Conservation (phyloP, 2,113 vertebrate genomes). For the Phodopus roborovskii region DNA sequence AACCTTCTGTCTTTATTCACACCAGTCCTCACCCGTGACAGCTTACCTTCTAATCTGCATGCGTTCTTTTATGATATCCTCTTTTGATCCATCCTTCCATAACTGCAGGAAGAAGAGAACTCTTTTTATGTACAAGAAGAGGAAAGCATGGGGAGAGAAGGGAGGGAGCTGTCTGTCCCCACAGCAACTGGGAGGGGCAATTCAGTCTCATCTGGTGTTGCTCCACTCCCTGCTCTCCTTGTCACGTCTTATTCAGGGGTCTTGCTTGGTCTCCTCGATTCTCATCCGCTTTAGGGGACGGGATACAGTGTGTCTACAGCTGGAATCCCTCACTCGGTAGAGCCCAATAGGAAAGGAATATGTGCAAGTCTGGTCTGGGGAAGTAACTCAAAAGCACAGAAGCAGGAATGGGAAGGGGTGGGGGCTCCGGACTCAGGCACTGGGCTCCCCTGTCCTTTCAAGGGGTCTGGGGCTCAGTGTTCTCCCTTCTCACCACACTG, state of each 20-base stretch:
- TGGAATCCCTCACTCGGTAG: constrained; percentile 17
- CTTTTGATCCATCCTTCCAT: constrained; percentile 84
- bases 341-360: neutral
- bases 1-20: neutral
- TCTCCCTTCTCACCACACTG: constrained; percentile 83
- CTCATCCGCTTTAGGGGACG: neutral
- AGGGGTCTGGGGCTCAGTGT: neutral
- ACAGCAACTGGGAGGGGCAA: neutral
- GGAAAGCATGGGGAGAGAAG: neutral
- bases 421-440: neutral
- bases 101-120: constrained; percentile 83
- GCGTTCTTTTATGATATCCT: constrained; percentile 76
- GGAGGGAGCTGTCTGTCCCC: neutral
- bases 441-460: neutral
- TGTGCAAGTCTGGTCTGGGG: neutral
- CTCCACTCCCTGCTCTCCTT: neutral
- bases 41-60: constrained; percentile 89
- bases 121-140: constrained; percentile 19
- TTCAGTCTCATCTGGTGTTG: neutral
- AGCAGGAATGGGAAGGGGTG: neutral
- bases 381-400: neutral
- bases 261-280: neutral
- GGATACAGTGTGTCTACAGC: neutral
- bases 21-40: neutral
- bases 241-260: neutral